These are phyloP conservation scores for Paramormyrops hopkinsi DNA, from an alignment of 2,797 vertebrate genomes.

Conservation along the genomic window DNA sequence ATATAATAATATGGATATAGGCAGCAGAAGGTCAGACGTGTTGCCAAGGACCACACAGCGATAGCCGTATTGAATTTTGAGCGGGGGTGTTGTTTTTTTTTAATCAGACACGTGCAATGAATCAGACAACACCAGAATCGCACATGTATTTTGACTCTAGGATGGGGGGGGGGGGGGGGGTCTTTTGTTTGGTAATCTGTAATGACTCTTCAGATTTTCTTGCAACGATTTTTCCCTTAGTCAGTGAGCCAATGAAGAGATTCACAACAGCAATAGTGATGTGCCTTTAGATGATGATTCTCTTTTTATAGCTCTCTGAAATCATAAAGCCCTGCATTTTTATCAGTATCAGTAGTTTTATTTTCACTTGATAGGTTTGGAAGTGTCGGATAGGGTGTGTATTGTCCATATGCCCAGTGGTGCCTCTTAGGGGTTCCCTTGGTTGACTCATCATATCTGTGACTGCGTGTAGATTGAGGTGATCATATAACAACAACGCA, in stretches of 20 bases:
- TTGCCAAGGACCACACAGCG: conserved; percentile 9
- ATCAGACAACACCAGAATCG: not conserved
- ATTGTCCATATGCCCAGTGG: not conserved
- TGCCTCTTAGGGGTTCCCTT: not conserved
- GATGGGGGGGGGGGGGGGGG: not conserved
- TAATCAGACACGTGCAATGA: not conserved
- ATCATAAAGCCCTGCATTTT: not conserved
- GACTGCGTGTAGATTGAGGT: conserved; percentile 6
- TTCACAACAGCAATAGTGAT: not conserved
- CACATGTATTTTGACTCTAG: not conserved
- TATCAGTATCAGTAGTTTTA: not conserved
- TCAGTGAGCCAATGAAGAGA: not conserved
- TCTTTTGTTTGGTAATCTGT: not conserved
- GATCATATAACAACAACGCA: conserved; percentile 52
- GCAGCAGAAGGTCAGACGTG: conserved; percentile 17
- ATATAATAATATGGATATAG: not conserved
- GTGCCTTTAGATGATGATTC: not conserved
- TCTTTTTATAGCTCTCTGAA: not conserved
- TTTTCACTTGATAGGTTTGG: not conserved
- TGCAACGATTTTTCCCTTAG: not conserved
- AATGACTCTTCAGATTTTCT: not conserved
- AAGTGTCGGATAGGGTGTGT: not conserved
- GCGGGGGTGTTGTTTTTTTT: not conserved
- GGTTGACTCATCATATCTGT: conserved; percentile 56
- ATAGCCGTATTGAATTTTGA: not conserved